Evolutionary conservation across 2,797 vertebrate genomes (phyloP), one percentile per base, ranked within the genome.

Genomic region (Dallia pectoralis): DNA sequence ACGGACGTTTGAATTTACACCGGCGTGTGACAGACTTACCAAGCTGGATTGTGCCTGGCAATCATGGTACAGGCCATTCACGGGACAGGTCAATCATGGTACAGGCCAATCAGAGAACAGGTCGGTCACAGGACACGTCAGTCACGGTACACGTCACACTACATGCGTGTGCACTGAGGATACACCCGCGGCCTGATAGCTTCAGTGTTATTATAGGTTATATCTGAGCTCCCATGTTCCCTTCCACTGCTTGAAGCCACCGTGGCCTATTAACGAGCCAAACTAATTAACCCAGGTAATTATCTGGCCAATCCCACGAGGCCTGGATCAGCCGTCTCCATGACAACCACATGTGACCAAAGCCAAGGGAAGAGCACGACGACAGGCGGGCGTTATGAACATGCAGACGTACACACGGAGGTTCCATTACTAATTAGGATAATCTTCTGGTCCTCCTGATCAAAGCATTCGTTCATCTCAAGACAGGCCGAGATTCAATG

Each of bases 241-340:
- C 71, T 72, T 78, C 79, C 25, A 61, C 76, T 71, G 71, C 74
- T 70, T 59, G 32, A 82, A 51, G 79, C 81, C 36, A 72, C 80
- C 66, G 36, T 59, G 74, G 78, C 83, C 83, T 82, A 89, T 87
- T 89, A 89, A 90, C 77, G 81, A 30, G 67, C 56, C 81, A 82
- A 89, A 83, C 81, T 88, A 83, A 92, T 93, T 91, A 91, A 83
- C 83, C 87, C 81, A 86, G 84, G 83, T 90, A 90, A 92, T 92
- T 86, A 91, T 87, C 83, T 82, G 30, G 67, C 32, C 74, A 85
- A 56, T 89, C 88, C 88, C 76, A 63, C 4, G 75, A 85, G 85
- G 83, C 71, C 32, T 15, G 2, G 11, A 29, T 74, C 67, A 40
- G 72, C 71, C 4, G 16, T 81, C 83, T 88, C 81, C 56, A 22